Evolutionary conservation across 2,888 invertebrate species (phyloP).

Genomic region (Margaritifera margaritifera): DNA sequence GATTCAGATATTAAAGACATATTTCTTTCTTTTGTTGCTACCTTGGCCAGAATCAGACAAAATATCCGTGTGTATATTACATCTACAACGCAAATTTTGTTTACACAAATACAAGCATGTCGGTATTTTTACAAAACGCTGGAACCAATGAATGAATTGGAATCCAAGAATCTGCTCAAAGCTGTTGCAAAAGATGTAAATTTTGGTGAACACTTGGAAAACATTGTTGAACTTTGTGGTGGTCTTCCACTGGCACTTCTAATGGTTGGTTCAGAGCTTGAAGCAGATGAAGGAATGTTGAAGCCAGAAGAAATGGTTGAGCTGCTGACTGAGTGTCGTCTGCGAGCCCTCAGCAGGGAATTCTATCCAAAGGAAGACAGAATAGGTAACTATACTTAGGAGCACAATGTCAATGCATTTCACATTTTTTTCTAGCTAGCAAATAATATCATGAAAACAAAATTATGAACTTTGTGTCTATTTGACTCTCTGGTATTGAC

Average conservation of each 20-base stretch:
- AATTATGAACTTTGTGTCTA: too few relatives aligned
- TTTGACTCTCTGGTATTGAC: too few relatives aligned
- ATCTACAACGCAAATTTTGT: too few relatives aligned
- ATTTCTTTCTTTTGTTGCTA: slow-evolving; percentile 9
- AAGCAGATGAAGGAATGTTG: too few relatives aligned
- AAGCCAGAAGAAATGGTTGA: too few relatives aligned
- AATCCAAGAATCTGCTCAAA: slow-evolving; percentile 16
- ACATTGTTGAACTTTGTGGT: slow-evolving; percentile 23
- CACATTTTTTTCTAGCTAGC: too few relatives aligned
- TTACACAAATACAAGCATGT: too few relatives aligned
- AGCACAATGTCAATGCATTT: too few relatives aligned
- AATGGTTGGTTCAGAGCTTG: too few relatives aligned
- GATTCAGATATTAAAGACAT: slow-evolving; percentile 6
- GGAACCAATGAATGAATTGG: slow-evolving; percentile 8
- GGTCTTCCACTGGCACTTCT: slow-evolving; percentile 31
- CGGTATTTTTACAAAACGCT: background rate
- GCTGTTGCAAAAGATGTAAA: slow-evolving; percentile 13
- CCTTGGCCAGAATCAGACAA: slow-evolving; percentile 1
- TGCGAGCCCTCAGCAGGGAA: too few relatives aligned
- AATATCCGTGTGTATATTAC: slow-evolving; percentile 23
- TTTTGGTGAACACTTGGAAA: slow-evolving; percentile 12
- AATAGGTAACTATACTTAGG: slow-evolving; percentile 24
- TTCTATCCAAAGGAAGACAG: slow-evolving; percentile 25
- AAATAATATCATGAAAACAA: too few relatives aligned
- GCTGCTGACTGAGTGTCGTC: too few relatives aligned